These are phyloP conservation scores for Paramacrobiotus metropolitanus DNA, from an alignment of 1,140 invertebrate genomes.

Conservation along the genomic window DNA sequence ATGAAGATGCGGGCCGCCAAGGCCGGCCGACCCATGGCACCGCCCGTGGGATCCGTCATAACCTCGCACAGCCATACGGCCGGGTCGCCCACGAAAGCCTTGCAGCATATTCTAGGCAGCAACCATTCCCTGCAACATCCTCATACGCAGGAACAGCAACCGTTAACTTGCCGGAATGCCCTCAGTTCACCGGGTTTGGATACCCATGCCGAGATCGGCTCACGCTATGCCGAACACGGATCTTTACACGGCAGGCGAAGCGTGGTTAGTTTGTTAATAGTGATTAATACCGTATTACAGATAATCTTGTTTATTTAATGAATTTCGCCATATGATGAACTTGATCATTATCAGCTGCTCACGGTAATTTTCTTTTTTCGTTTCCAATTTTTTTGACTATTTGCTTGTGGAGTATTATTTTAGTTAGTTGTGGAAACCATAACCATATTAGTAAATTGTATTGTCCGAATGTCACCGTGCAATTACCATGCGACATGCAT, in stretches of 20 bases:
- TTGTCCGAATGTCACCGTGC: too few species aligned
- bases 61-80: not conserved
- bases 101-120: not conserved
- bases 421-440: too few species aligned
- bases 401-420: too few species aligned
- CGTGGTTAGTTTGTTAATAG: too few species aligned
- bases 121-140: not conserved
- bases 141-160: not conserved
- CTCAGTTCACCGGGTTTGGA: not conserved
- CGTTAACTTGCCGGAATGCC: not conserved
- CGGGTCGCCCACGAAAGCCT: not conserved
- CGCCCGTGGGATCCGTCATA: not conserved
- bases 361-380: too few species aligned
- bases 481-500: too few species aligned
- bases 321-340: too few species aligned
- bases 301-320: too few species aligned
- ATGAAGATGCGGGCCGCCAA: slow-evolving; percentile 50
- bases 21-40: not conserved
- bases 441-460: too few species aligned
- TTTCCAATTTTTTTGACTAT: too few species aligned
- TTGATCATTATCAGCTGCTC: too few species aligned
- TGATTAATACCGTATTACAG: too few species aligned
- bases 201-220: not conserved
- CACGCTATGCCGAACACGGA: not conserved
- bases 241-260: not conserved